Conservation (phyloP, 2,888 invertebrate species). For the Plemyria rubiginata region DNA sequence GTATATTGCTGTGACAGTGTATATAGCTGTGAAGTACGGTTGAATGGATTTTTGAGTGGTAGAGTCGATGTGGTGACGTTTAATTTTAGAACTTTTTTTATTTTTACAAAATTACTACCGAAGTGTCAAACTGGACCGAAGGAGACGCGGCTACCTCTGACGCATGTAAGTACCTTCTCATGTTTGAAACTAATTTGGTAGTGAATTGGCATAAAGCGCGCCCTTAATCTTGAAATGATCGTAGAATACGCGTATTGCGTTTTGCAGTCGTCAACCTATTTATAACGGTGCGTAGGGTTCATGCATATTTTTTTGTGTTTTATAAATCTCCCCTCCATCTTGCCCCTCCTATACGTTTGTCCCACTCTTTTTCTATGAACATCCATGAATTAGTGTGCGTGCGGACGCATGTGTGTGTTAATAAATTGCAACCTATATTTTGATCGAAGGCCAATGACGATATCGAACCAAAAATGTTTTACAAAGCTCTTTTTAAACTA, state of each 20-base stretch:
- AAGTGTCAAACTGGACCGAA: constrained; percentile 84
- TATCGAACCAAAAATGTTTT: constrained; percentile 23
- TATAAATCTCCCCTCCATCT: constrained; percentile 67
- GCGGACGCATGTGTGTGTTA: constrained; percentile 66
- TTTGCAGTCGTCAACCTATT: constrained; percentile 49
- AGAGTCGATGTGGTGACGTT: constrained; percentile 72
- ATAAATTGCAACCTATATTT: constrained; percentile 83
- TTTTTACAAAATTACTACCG: constrained; percentile 81
- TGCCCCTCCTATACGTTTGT: constrained; percentile 75
- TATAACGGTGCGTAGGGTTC: constrained; percentile 66
- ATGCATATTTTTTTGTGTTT: constrained; percentile 82
- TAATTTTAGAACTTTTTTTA: constrained; percentile 69
- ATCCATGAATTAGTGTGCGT: constrained; percentile 62
- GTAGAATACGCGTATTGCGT: constrained; percentile 53
- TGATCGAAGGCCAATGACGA: constrained; percentile 79
- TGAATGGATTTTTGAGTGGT: constrained; percentile 65
- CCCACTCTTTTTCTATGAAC: constrained; percentile 82
- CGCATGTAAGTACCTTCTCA: constrained; percentile 79
- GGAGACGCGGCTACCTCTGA: constrained; percentile 82
- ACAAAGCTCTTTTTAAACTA: background rate
- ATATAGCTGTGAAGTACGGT: constrained; percentile 65
- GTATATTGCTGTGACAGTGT: constrained; percentile 73
- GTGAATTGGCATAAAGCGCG: constrained; percentile 46
- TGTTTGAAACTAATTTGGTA: constrained; percentile 23
- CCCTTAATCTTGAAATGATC: constrained; percentile 73